Conservation (phyloP, 2,888 invertebrate species). For the Patella depressa region DNA sequence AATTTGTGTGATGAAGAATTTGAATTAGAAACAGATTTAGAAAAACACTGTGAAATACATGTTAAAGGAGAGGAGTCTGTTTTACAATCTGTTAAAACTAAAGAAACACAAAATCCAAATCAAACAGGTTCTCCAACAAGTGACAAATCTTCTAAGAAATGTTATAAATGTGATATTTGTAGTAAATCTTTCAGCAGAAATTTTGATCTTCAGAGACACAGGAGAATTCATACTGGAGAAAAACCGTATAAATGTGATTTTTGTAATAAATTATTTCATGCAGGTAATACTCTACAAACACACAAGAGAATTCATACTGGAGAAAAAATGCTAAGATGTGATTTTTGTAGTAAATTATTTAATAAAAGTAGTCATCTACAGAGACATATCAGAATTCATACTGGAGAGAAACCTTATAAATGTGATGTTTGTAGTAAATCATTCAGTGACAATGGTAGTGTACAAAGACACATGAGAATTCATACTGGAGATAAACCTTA, state of each 20-base stretch:
- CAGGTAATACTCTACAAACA: neutral
- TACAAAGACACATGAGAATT: neutral
- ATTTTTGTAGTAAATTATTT: neutral
- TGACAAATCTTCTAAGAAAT: too few relatives aligned
- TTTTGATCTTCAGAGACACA: neutral
- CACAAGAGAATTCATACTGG: neutral
- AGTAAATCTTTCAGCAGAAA: constrained; percentile 2
- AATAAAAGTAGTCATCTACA: neutral
- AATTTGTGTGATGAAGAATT: too few relatives aligned
- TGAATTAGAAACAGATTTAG: too few relatives aligned
- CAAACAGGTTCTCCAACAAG: too few relatives aligned
- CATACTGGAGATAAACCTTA: neutral
- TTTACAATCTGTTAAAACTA: too few relatives aligned
- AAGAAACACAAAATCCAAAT: too few relatives aligned
- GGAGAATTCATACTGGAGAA: neutral
- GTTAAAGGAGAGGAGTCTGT: too few relatives aligned
- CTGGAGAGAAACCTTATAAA: neutral
- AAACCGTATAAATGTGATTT: neutral
- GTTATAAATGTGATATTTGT: neutral
- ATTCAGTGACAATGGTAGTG: neutral
- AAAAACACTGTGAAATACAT: too few relatives aligned
- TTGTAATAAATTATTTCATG: neutral
- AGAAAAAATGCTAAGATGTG: neutral
- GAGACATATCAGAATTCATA: neutral
- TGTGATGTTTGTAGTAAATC: neutral